phyloP scores from a whole-genome alignment of 2,888 invertebrate genomes.

The Cerastis rubricosa region DNA sequence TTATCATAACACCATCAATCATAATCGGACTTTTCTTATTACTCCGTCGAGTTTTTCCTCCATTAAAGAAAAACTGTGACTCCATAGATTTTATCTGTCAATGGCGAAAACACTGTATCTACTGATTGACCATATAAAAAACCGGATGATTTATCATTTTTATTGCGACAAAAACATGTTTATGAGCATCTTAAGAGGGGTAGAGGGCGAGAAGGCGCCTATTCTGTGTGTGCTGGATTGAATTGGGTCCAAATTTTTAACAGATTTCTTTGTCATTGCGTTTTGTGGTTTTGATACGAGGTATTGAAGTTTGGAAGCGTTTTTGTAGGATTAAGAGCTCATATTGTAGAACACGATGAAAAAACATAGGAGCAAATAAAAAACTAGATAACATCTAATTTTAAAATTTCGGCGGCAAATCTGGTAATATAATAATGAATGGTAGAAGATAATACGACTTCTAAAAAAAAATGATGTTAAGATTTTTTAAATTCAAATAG shows the following conservation, averaged over 20 bases:
- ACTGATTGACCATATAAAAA: constrained; percentile 91
- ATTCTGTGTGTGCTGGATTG: constrained; percentile 65
- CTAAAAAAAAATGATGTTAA: not conserved
- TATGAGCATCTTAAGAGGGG: constrained; percentile 90
- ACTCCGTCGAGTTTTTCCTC: constrained; percentile 73
- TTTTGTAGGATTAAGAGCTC: not conserved
- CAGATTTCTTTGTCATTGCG: not conserved
- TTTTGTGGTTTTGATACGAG: not conserved
- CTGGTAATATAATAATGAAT: not conserved
- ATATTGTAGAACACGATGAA: not conserved
- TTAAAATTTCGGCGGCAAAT: not conserved
- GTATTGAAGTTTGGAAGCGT: not conserved
- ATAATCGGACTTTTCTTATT: constrained; percentile 71
- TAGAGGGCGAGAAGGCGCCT: constrained; percentile 64
- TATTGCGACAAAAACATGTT: constrained; percentile 91
- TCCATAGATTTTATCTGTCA: constrained; percentile 84
- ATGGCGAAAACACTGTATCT: constrained; percentile 85
- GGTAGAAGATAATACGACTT: not conserved
- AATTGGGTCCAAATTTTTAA: constrained; percentile 3
- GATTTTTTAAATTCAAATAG: not conserved
- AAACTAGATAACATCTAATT: not conserved
- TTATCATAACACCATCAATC: constrained; percentile 78
- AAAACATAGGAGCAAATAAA: not conserved
- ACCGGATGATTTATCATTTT: constrained; percentile 90
- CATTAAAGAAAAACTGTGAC: constrained; percentile 71